A percentile compares a stretch with the other conserved stretches of the same genome.
Conservation (phyloP, 2,888 invertebrate species). For the Acrobasis consociella region DNA sequence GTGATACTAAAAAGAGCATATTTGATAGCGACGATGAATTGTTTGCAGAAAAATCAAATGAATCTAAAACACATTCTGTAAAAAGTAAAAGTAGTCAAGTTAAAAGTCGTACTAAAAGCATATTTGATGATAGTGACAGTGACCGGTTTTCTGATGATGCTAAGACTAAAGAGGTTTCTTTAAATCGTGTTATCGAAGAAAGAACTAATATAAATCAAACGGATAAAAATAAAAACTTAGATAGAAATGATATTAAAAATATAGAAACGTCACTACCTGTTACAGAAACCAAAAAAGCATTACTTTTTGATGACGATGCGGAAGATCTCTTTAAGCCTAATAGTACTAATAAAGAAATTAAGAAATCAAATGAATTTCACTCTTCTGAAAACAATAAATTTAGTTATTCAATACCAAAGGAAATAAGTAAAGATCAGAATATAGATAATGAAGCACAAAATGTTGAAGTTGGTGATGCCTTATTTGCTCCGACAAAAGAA, state of each 20-base stretch:
- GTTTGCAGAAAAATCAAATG: slow-evolving; percentile 40
- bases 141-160: slow-evolving; percentile 31
- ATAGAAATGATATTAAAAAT: not conserved
- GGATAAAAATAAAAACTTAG: slow-evolving; percentile 8
- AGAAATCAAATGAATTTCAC: not conserved
- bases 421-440: not conserved
- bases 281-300: slow-evolving; percentile 10
- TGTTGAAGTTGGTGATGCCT: not conserved
- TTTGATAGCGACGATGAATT: slow-evolving; percentile 59
- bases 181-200: slow-evolving; percentile 14
- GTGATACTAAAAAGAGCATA: slow-evolving; percentile 39
- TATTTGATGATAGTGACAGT: slow-evolving; percentile 56
- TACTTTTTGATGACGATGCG: slow-evolving; percentile 16
- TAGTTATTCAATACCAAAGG: not conserved
- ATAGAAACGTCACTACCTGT: not conserved
- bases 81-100: slow-evolving; percentile 26
- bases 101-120: slow-evolving; percentile 41
- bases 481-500: not conserved
- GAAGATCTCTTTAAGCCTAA: slow-evolving; percentile 18
- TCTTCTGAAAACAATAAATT: not conserved
- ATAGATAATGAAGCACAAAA: not conserved
- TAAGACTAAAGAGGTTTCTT: not conserved
- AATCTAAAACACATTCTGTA: slow-evolving; percentile 12
- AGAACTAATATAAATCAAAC: slow-evolving; percentile 24
- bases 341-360: not conserved